phyloP scores from a whole-genome alignment of 2,797 vertebrate species.

The Leucoraja ocellata region DNA sequence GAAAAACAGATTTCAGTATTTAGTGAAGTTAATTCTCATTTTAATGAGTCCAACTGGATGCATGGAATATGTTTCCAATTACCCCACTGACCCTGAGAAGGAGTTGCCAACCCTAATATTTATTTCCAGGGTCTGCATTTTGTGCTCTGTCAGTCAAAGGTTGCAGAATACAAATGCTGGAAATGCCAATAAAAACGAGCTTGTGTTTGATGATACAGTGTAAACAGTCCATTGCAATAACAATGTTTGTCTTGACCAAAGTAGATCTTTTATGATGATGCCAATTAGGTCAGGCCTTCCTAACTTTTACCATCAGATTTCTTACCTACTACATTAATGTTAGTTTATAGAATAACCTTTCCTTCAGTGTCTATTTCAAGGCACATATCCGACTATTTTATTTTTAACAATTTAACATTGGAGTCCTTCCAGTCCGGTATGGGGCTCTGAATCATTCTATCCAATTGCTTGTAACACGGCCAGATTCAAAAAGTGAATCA shows the following conservation, averaged over 20 bases:
- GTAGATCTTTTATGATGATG: not conserved
- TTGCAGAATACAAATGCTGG: constrained; percentile 32
- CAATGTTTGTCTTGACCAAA: not conserved
- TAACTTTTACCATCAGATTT: not conserved
- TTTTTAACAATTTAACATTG: not conserved
- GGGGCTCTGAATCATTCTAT: not conserved
- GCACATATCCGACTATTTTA: not conserved
- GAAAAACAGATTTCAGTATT: constrained; percentile 31
- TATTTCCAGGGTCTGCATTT: constrained; percentile 26
- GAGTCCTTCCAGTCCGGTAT: not conserved
- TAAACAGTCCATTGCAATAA: constrained; percentile 28
- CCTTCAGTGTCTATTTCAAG: not conserved
- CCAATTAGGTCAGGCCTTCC: not conserved
- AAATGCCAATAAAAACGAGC: constrained; percentile 31
- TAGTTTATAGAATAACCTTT: not conserved
- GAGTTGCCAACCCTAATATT: constrained; percentile 37
- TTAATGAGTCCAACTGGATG: constrained; percentile 23
- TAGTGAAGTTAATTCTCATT: constrained; percentile 24
- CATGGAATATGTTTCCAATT: constrained; percentile 30
- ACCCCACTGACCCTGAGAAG: constrained; percentile 28
- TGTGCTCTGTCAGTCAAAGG: constrained; percentile 34
- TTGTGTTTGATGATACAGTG: constrained; percentile 6
- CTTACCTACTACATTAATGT: not conserved
- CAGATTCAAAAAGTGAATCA: not conserved
- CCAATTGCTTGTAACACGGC: no score